These are phyloP conservation scores for Axea sp. DNA, from an alignment of 2,888 invertebrate genomes.

Conservation along the genomic window DNA sequence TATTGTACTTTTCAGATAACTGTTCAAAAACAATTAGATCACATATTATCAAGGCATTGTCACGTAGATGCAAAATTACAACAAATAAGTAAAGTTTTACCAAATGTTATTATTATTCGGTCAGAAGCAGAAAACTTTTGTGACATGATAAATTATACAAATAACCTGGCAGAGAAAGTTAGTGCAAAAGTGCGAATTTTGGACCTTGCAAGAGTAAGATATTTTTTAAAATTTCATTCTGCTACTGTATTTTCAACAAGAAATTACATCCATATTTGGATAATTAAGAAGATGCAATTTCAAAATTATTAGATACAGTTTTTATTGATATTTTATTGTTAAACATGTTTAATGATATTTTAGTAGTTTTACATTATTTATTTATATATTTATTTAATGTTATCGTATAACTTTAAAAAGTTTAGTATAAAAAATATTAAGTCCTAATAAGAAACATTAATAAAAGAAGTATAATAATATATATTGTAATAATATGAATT, in stretches of 20 bases:
- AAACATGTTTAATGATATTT: too few relatives aligned
- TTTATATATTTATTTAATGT: too few relatives aligned
- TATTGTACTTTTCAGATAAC: too few relatives aligned
- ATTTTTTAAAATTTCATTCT: not conserved
- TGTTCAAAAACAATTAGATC: conserved; percentile 86
- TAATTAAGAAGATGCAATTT: not conserved
- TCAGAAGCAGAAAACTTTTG: conserved; percentile 90
- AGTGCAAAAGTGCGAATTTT: conserved; percentile 96
- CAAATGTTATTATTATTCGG: conserved; percentile 88
- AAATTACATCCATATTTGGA: not conserved
- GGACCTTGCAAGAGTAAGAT: conserved; percentile 91
- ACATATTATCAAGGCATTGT: conserved; percentile 86
- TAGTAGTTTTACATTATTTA: too few relatives aligned
- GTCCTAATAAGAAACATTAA: too few relatives aligned
- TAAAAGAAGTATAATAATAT: too few relatives aligned
- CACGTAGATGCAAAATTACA: conserved; percentile 90
- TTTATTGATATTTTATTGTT: too few relatives aligned
- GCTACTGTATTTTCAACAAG: too few relatives aligned
- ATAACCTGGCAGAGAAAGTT: conserved; percentile 93
- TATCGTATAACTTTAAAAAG: too few relatives aligned
- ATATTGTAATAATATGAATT: too few relatives aligned
- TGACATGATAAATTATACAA: conserved; percentile 92
- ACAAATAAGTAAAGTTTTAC: conserved; percentile 89
- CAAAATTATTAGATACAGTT: not conserved
- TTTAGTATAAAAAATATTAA: too few relatives aligned